These are phyloP conservation scores for Drosophila truncata DNA, from an alignment of 1,140 invertebrate genomes.

Conservation along the genomic window DNA sequence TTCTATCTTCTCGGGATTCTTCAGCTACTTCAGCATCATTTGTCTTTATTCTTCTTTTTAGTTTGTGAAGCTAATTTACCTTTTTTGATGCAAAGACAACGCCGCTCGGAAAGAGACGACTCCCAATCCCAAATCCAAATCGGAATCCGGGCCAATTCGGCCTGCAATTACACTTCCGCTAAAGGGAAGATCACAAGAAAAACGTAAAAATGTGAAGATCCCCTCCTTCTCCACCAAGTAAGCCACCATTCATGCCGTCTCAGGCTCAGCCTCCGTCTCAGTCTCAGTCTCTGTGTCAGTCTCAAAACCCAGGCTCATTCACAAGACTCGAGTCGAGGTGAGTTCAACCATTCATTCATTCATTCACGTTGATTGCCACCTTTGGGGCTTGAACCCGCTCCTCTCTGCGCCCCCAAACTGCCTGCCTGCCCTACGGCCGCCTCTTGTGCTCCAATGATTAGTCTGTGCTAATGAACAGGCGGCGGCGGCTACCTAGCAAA, in stretches of 20 bases:
- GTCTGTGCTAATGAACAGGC: slow-evolving; percentile 74
- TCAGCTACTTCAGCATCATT: slow-evolving; percentile 21
- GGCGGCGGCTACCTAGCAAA: slow-evolving; percentile 56
- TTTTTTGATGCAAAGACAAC: slow-evolving; percentile 50
- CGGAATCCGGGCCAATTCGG: slow-evolving; percentile 43
- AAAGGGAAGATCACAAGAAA: slow-evolving; percentile 29
- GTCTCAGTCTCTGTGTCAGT: slow-evolving; percentile 14
- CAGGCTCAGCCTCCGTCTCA: slow-evolving; percentile 17
- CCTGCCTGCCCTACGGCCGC: slow-evolving; percentile 41
- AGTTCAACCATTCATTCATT: slow-evolving; percentile 62
- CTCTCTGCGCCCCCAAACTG: neutral
- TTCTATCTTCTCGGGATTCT: slow-evolving; percentile 2
- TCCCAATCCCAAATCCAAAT: slow-evolving; percentile 29
- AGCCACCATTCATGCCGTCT: slow-evolving; percentile 46
- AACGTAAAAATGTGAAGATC: slow-evolving; percentile 28
- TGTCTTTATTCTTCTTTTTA: slow-evolving; percentile 23
- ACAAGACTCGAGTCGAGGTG: slow-evolving; percentile 44
- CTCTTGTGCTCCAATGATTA: slow-evolving; percentile 64
- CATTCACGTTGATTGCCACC: slow-evolving; percentile 77
- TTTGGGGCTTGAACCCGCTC: slow-evolving; percentile 45
- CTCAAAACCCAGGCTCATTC: slow-evolving; percentile 54
- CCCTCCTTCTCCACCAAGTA: slow-evolving; percentile 20
- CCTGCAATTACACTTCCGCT: slow-evolving; percentile 78
- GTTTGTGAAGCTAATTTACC: slow-evolving; percentile 36
- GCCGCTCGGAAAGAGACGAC: slow-evolving; percentile 54